Base-by-base conservation (phyloP, 2,113 vertebrate species). In the Siniperca knerii region DNA sequence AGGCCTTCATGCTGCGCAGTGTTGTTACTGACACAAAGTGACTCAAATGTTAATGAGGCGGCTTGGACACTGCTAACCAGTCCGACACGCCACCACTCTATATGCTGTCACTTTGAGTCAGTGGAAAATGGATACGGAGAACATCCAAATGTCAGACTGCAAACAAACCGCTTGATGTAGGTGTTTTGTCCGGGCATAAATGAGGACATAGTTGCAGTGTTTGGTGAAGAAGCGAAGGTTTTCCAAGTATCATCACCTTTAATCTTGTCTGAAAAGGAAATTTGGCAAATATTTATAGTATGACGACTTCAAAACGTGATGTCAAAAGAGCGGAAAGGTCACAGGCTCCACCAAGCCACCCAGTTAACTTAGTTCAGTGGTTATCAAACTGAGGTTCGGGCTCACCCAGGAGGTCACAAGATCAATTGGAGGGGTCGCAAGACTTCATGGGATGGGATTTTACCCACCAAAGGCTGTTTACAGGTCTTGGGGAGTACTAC, bases 41-140 rank as follows among this genome's bases (percentile, higher is more conserved):
- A 96, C 95, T 96, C 93, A 96, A 96, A 96, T 95, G 95, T 95
- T 96, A 96, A 96, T 89, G 91, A 92, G 84, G 81, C 77, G 20
- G 86, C 72, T 11, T 25, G 57, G 83, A 82, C 75, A 15, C 58
- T n/a, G 50, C 12, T 37, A n/a, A 62, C 77, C 70, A 23, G 6
- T 50, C 57, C 42, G 66, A 54, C 83, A 70, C 76, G 40, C 40
- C 66, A 18, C 50, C 87, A 71, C 65, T 50, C 33, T 46, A 66
- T 21, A 61, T 13, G 16, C 58, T 48, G 70, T 81, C 83, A 77
- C 87, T 79, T 68, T 82, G 79, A 90, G 76, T 84, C 77, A 79
- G 35, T 46, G 69, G 37, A 61, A 52, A 70, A 60, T 81, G 72
- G 89, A 52, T 46, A 77, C 33, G 7, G 42, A 23, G 64, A 85